Evolutionary conservation across 1,140 invertebrate species (phyloP), one percentile per base, ranked within the genome.

Genomic region (Charaxes varanes): DNA sequence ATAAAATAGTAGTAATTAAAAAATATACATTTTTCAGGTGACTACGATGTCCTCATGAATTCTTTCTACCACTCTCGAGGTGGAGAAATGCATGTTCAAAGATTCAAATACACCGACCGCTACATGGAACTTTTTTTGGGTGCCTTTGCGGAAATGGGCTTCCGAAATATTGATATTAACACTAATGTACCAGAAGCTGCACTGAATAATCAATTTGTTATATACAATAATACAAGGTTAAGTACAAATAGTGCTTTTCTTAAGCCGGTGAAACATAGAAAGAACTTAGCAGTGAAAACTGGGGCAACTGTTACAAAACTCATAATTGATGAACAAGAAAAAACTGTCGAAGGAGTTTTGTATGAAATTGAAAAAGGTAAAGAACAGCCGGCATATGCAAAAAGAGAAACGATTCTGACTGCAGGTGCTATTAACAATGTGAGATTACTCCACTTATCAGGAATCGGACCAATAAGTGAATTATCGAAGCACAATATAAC

Each of bases 361-460:
- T 90, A 80, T 49, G 72, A 84, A 61, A 30, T 87, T 58, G 63
- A 63, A 49, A 33, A 85, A 60, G 61, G 66, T 46, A 59, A 81
- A 69, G 24, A 74, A 44, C 41, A 50, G 36, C 53, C 51, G 3
- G 71, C 79, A 1, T 82, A 77, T 84, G 88, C 88, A 2, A 85
- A 82, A 21, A 87, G 88, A 50, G 90, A 91, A 70, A 84, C 90
- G 0, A 87, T 92, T 28, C 14, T 93, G 7, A 88, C 89, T 0
- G 88, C 86, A 4, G 92, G 91, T 35, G 80, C 67, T 37, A 85
- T 73, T 36, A 84, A 85, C 21, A 86, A 87, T 23, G 90, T 91
- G 0, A 86, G 90, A 57, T 51, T 94, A 6, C 53, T 93, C 4
- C 90, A 93, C 87, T 56, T 93, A 1, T 92, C 90, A 11, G 92